These are phyloP conservation scores for Catocala nupta DNA, from an alignment of 2,888 invertebrate species.

Conservation along the genomic window DNA sequence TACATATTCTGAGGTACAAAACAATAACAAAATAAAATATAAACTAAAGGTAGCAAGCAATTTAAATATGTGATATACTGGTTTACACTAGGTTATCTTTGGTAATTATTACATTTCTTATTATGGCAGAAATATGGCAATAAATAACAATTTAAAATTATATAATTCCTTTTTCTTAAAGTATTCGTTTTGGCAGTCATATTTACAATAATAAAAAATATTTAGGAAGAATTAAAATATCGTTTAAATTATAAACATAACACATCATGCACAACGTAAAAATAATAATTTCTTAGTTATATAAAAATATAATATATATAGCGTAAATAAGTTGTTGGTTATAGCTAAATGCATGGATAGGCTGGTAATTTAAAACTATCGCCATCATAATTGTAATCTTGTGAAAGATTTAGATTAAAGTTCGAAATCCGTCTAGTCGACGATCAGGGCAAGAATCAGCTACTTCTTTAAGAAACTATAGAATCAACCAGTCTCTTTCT, in stretches of 20 bases:
- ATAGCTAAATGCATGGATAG: no score
- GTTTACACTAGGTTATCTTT: conserved; percentile 31
- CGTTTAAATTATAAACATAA: conserved; percentile 14
- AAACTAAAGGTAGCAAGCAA: conserved; percentile 17
- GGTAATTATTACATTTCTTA: conserved; percentile 28
- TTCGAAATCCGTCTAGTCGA: conserved; percentile 23
- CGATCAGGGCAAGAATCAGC: no score
- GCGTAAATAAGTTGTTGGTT: conserved; percentile 10
- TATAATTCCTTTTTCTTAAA: conserved; percentile 11
- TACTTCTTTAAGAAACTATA: no score
- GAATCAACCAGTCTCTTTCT: no score
- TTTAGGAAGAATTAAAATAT: conserved; percentile 13
- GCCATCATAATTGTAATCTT: no score
- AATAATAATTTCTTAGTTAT: conserved; percentile 10
- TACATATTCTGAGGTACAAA: conserved; percentile 29
- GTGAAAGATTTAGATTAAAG: neutral
- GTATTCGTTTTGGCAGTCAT: conserved; percentile 6
- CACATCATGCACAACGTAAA: conserved; percentile 27
- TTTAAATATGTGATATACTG: conserved; percentile 22
- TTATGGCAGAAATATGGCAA: conserved; percentile 40
- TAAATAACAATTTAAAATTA: conserved; percentile 22
- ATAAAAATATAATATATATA: conserved; percentile 9
- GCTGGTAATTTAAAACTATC: no score
- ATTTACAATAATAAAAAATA: conserved; percentile 15
- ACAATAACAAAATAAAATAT: conserved; percentile 26